Conservation (phyloP, 2,797 vertebrate genomes). For the Lateolabrax maculatus region DNA sequence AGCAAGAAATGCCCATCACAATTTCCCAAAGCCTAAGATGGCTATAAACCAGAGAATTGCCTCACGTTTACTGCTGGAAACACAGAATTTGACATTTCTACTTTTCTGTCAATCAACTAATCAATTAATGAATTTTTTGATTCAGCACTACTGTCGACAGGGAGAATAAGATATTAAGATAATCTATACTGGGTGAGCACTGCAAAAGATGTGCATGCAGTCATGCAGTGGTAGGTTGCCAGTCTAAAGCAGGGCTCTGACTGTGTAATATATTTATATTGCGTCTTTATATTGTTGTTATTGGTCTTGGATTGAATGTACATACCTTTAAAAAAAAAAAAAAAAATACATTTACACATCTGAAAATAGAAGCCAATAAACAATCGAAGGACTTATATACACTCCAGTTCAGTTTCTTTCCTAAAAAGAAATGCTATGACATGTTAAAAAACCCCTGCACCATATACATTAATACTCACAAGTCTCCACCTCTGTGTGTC, state of each 20-base stretch:
- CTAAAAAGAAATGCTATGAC: not conserved
- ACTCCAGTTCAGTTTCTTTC: not conserved
- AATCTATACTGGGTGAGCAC: not conserved
- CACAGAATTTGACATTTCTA: not conserved
- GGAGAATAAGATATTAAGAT: not conserved
- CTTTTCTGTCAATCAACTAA: not conserved
- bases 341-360: not conserved
- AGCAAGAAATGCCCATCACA: not conserved
- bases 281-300: not conserved
- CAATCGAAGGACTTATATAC: not conserved
- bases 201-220: not conserved
- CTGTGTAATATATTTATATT: not conserved
- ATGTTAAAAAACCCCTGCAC: not conserved
- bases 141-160: not conserved
- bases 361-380: not conserved
- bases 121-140: not conserved
- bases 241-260: not conserved
- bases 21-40: not conserved
- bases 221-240: not conserved
- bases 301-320: not conserved
- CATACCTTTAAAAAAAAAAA: not conserved
- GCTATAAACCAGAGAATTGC: not conserved
- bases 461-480: conserved; percentile 30
- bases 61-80: conserved; percentile 1
- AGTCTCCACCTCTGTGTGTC: conserved; percentile 20